Base-by-base conservation (phyloP, 2,113 vertebrate genomes). In the Melanerpes formicivorus region DNA sequence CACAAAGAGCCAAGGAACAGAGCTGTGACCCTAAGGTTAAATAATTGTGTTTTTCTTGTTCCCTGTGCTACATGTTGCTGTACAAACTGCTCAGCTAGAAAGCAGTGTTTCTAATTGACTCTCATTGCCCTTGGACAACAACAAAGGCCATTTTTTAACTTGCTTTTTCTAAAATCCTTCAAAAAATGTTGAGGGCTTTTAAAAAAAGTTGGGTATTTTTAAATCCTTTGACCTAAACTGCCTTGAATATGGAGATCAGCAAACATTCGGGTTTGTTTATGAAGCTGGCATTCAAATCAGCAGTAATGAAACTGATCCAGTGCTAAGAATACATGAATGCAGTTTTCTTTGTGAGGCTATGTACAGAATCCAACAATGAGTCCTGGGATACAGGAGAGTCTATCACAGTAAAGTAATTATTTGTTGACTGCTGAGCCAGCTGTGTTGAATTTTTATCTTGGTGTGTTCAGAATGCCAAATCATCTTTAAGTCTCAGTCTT, bases 371-470 rank as follows among this genome's bases (percentile, higher is more conserved):
- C 78, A 92, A 16, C 69, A 85, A 75, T 60, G 70, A 93, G 59
- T 58, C 59, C 70, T 74, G 70, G 72, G 66, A 85, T 72, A 86
- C 34, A 70, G 65, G 85, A 85, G 58, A 89, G 66, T 95, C 65
- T 89, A 63, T 88, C 88, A 84, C 60, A 87, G 34, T 86, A 71
- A 86, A 80, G 69, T 62, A 93, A 89, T 93, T 94, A 87, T 80
- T 76, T 80, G 67, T 83, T 90, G 93, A 84, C 82, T 87, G 80
- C 89, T 93, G 88, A 93, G 63, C 84, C 90, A 93, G 89, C 93
- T 94, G 91, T 84, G 59, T 66, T 93, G 86, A 87, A 89, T 93
- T 91, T 91, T 44, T 3, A 1, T 91, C 74, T 93, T 74, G 69
- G 60, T 87, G 72, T 60, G 59, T 34, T 80, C 78, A 71, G 85